Base-by-base conservation (phyloP, 2,797 vertebrate genomes). In the Oreonectes daqikongensis region DNA sequence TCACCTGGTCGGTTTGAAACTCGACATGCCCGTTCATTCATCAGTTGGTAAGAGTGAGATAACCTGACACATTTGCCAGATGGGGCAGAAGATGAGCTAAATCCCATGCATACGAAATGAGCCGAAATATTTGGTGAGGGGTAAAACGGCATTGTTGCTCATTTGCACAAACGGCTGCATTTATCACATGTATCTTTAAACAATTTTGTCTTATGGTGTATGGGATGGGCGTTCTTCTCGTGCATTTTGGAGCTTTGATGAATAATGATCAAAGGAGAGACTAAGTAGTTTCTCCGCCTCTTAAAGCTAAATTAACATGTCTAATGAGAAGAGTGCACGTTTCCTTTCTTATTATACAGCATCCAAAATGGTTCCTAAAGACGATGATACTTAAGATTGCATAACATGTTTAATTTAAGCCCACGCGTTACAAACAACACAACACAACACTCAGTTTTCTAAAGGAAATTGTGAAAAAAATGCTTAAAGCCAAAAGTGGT, bases 41-140 rank as follows among this genome's bases (percentile, higher is more conserved):
- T 67, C 68, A 65, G 14, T 53, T 66, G 48, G 26, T 26, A 68
- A 32, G 17, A 55, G 48, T 4, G 53, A 68, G 79, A 82, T 81
- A 80, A 81, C 75, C 79, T 68, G 68, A 67, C 59, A 72, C 57
- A 50, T 78, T 77, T 74, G 74, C 73, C 70, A 82, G 81, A 84
- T 78, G 44, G 26, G 67, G 67, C n/a, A 44, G 42, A 12, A 79
- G 52, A 75, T 55, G 71, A 59, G 48, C 69, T 65, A 60, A 61
- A 69, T 44, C 44, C 57, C 24, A 38, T 79, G 65, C 44, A 77
- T 77, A 69, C 26, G 17, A 77, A 77, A 69, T 61, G 20, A 10
- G 30, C 44, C 10, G 7, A 68, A 76, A 40, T 32, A 32, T 61
- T n/a, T 32, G 17, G 76, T 38, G 24, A 57, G 18, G 42, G 64